Conservation (phyloP, 2,888 invertebrate species). For the Oxycera nigricornis region DNA sequence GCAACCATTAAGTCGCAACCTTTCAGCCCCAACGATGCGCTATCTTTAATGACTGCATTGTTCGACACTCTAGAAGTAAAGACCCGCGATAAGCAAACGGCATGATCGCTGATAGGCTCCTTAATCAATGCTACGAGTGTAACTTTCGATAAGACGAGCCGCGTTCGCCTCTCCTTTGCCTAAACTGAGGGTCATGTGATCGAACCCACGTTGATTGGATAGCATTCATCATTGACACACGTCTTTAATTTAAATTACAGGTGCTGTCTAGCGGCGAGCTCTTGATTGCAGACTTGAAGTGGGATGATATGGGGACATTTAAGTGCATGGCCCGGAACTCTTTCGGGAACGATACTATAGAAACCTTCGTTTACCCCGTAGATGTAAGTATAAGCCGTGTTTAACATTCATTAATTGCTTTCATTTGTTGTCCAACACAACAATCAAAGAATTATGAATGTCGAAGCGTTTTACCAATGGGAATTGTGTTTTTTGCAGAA, state of each 20-base stretch:
- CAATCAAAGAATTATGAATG: no score
- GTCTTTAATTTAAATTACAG: no score
- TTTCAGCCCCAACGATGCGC: neutral
- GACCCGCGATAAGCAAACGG: neutral
- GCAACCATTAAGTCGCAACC: neutral
- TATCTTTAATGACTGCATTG: constrained; percentile 2
- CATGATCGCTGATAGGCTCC: neutral
- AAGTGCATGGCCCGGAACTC: constrained; percentile 76
- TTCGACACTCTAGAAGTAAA: neutral
- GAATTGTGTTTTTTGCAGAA: no score
- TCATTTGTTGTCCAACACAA: neutral
- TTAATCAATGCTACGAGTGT: no score
- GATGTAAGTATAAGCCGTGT: constrained; percentile 55
- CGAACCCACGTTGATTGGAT: no score
- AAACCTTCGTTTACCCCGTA: constrained; percentile 78
- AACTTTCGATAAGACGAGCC: no score
- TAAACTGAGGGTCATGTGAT: no score
- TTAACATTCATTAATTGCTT: neutral
- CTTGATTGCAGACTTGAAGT: constrained; percentile 72
- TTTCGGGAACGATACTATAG: constrained; percentile 68
- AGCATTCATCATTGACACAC: no score
- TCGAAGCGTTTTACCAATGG: no score
- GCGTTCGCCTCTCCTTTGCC: no score
- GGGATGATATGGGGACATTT: constrained; percentile 84
- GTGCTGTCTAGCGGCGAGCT: constrained; percentile 76